A percentile compares a stretch with the other conserved stretches of the same genome.
Conservation (phyloP, 2,113 vertebrate species). For the Oryzias woworae region DNA sequence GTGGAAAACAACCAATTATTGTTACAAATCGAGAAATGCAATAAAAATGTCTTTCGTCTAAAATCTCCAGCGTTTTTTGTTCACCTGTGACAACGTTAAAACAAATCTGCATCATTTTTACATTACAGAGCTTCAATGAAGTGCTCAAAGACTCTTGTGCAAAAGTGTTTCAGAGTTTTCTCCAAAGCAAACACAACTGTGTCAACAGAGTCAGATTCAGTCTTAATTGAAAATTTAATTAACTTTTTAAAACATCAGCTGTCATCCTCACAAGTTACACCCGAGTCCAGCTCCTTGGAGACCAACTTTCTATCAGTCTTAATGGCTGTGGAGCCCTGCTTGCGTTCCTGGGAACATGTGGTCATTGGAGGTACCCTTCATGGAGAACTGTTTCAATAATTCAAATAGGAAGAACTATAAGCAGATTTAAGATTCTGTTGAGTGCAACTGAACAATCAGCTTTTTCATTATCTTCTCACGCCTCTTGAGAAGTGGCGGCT, state of each 20-base stretch:
- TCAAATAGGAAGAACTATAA: slow-evolving; percentile 92
- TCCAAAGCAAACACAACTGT: slow-evolving; percentile 73
- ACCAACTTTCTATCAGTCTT: slow-evolving; percentile 85
- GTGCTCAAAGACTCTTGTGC: slow-evolving; percentile 36
- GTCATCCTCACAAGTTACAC: slow-evolving; percentile 90
- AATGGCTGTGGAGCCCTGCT: slow-evolving; percentile 87
- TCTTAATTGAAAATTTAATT: slow-evolving; percentile 99
- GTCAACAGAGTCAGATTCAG: slow-evolving; percentile 80
- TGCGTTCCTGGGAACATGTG: slow-evolving; percentile 89
- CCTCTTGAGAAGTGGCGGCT: slow-evolving; percentile 75
- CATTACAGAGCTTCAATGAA: slow-evolving; percentile 41
- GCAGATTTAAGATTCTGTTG: slow-evolving; percentile 91
- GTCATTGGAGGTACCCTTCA: slow-evolving; percentile 93
- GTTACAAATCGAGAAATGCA: no score
- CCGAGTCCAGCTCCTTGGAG: slow-evolving; percentile 81
- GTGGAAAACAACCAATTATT: no score
- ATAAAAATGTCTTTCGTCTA: no score
- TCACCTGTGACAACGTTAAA: no score
- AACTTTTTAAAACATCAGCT: slow-evolving; percentile 97
- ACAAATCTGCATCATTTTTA: slow-evolving; percentile 10
- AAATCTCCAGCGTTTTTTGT: no score
- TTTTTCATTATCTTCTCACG: slow-evolving; percentile 90
- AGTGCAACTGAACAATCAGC: slow-evolving; percentile 90
- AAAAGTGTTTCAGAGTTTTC: slow-evolving; percentile 26
- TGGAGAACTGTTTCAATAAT: slow-evolving; percentile 98